Conservation (phyloP, 2,113 vertebrate genomes). For the Rhinolophus sinicus region DNA sequence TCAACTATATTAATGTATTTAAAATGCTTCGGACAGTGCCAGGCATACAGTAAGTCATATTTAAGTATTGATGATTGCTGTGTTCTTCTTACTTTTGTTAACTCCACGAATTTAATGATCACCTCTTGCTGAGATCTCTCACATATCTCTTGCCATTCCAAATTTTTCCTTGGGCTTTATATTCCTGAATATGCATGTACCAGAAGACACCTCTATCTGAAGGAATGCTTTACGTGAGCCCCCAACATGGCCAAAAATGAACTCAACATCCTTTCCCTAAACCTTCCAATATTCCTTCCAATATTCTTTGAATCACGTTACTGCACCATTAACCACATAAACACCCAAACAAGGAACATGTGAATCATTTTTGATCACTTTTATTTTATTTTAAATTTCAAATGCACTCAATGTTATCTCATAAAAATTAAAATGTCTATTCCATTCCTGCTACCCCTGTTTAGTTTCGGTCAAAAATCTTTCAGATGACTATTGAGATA, state of each 20-base stretch:
- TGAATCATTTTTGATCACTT: background rate
- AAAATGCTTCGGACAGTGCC: background rate
- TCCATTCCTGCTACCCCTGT: background rate
- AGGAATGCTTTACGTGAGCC: background rate
- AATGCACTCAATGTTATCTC: background rate
- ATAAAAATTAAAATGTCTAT: background rate
- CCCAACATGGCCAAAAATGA: background rate
- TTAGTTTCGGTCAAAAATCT: background rate
- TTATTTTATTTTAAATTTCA: background rate
- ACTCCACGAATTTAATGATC: background rate
- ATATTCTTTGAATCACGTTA: background rate
- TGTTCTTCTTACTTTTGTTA: background rate
- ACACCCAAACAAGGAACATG: background rate
- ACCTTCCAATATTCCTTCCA: background rate
- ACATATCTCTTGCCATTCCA: background rate
- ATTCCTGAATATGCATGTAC: background rate
- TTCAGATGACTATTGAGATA: background rate
- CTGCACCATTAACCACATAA: background rate
- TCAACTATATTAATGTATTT: background rate
- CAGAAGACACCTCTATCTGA: background rate
- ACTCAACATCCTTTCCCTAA: background rate
- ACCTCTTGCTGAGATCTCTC: background rate
- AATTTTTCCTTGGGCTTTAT: background rate
- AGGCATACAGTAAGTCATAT: background rate
- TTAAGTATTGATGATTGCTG: background rate